phyloP scores from a whole-genome alignment of 2,113 vertebrate species.

The Mohoua ochrocephala region DNA sequence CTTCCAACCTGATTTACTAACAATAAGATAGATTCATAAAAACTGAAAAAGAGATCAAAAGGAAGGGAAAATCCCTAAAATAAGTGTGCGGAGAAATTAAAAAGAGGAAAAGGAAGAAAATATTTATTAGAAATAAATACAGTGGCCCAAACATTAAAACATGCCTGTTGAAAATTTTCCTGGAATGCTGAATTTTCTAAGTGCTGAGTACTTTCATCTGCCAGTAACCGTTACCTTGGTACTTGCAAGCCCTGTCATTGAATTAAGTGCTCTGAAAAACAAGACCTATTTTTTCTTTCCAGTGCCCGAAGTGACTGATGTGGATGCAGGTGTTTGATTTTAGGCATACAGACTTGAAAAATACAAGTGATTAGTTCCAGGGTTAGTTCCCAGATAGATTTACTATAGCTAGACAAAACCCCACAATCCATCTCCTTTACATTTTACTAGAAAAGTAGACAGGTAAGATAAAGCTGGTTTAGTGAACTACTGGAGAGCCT shows the following conservation, averaged over 20 bases:
- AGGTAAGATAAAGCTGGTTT: neutral
- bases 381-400: neutral
- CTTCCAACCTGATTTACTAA: neutral
- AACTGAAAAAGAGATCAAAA: neutral
- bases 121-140: neutral
- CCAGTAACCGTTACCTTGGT: neutral
- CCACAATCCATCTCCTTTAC: neutral
- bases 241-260: neutral
- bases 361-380: conserved; percentile 28
- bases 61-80: neutral
- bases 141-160: neutral
- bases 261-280: conserved; percentile 2
- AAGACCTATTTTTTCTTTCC: neutral
- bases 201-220: neutral
- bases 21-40: neutral
- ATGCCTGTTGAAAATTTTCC: neutral
- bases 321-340: neutral
- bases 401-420: neutral
- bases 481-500: neutral
- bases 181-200: neutral
- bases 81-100: neutral
- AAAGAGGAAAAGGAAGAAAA: neutral
- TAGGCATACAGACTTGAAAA: conserved; percentile 2
- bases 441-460: neutral
- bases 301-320: neutral